Evolutionary conservation across 2,888 invertebrate species (phyloP).

Genomic region (Augochlorella aurata): DNA sequence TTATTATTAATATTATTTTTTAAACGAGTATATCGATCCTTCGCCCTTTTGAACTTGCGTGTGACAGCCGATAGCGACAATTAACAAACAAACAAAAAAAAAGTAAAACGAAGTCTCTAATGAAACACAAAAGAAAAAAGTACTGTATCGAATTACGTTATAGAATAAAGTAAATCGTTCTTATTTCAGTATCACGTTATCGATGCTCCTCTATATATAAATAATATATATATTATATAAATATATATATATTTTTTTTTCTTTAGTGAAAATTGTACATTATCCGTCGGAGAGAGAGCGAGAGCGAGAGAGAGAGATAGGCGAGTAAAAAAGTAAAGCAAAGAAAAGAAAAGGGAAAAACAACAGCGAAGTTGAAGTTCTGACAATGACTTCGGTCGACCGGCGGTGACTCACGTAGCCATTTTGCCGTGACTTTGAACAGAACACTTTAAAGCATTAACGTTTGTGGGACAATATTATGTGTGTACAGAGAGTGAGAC

Average conservation of each 20-base stretch:
- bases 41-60: conserved; percentile 34
- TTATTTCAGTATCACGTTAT: conserved; percentile 51
- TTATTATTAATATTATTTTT: conserved; percentile 20
- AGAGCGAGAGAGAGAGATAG: neutral
- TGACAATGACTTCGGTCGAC: neutral
- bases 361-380: neutral
- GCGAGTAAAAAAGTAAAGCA: neutral
- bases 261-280: conserved; percentile 22
- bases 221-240: conserved; percentile 12
- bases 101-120: conserved; percentile 25
- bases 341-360: conserved; percentile 3
- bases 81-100: conserved; percentile 9
- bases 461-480: conserved; percentile 28
- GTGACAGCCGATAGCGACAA: conserved; percentile 48
- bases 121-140: conserved; percentile 28
- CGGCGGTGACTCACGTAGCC: conserved; percentile 14
- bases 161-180: conserved; percentile 56
- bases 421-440: conserved; percentile 21
- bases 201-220: conserved; percentile 36
- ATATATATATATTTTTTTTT: conserved; percentile 31
- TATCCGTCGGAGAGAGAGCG: neutral
- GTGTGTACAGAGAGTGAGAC: conserved; percentile 51
- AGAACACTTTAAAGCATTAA: conserved; percentile 4
- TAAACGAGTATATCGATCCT: conserved; percentile 37
- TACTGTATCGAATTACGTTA: conserved; percentile 52